Conservation (phyloP, 2,113 vertebrate species). For the Hypanus sabinus region DNA sequence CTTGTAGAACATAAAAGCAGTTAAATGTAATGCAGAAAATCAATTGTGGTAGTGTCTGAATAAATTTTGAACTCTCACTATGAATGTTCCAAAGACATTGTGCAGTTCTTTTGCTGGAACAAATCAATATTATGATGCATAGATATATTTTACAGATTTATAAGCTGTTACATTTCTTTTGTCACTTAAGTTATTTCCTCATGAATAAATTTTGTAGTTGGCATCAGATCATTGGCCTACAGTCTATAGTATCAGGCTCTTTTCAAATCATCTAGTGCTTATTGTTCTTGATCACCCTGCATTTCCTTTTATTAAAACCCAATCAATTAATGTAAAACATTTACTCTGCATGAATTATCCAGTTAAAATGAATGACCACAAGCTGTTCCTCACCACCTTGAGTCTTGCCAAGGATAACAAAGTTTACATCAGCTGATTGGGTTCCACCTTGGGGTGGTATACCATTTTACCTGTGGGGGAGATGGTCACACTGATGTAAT, state of each 20-base stretch:
- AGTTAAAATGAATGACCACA: no score
- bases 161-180: not conserved
- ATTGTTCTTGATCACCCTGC: not conserved
- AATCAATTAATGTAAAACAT: not conserved
- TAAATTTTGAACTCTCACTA: not conserved
- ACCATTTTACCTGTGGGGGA: no score
- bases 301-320: not conserved
- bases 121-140: not conserved
- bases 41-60: not conserved
- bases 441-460: no score
- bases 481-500: no score
- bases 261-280: no score
- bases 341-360: not conserved
- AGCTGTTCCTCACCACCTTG: no score
- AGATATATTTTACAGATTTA: not conserved
- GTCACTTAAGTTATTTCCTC: not conserved
- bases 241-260: no score
- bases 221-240: no score
- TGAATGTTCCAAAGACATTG: not conserved
- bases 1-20: not conserved
- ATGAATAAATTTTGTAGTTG: no score
- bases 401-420: no score
- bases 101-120: not conserved
- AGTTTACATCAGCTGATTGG: no score
- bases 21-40: no score